Conservation (phyloP, 2,113 vertebrate species). For the Clarias macrocephalus region DNA sequence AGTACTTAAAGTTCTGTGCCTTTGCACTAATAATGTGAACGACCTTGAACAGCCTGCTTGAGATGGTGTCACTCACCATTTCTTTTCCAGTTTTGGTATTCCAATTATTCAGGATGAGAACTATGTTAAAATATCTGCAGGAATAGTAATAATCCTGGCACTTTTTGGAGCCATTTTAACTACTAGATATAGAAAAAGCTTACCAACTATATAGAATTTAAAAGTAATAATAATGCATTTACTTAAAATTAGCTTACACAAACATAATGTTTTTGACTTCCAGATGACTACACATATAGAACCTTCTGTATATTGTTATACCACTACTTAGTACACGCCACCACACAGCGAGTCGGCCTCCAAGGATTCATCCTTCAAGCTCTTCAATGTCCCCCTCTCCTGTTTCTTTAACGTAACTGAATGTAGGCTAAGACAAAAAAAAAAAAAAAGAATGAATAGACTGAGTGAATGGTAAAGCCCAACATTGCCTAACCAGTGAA, state of each 20-base stretch:
- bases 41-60: not conserved
- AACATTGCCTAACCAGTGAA: conserved; percentile 40
- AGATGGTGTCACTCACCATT: not conserved
- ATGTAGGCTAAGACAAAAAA: conserved; percentile 46
- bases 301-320: not conserved
- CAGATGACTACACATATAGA: not conserved
- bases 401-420: conserved; percentile 43
- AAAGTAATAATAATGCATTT: not conserved
- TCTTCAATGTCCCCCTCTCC: conserved; percentile 24
- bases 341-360: conserved; percentile 36
- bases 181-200: no score
- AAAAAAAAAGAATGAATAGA: conserved; percentile 50
- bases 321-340: conserved; percentile 54
- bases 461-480: conserved; percentile 54
- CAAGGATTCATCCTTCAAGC: conserved; percentile 22
- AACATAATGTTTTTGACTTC: not conserved
- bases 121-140: not conserved
- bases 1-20: not conserved
- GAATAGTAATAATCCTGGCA: not conserved
- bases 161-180: not conserved
- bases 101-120: not conserved
- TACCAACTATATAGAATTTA: not conserved
- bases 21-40: not conserved
- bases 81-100: not conserved
- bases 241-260: not conserved